Base-by-base conservation (phyloP, 2,113 vertebrate species). In the Otis tarda region DNA sequence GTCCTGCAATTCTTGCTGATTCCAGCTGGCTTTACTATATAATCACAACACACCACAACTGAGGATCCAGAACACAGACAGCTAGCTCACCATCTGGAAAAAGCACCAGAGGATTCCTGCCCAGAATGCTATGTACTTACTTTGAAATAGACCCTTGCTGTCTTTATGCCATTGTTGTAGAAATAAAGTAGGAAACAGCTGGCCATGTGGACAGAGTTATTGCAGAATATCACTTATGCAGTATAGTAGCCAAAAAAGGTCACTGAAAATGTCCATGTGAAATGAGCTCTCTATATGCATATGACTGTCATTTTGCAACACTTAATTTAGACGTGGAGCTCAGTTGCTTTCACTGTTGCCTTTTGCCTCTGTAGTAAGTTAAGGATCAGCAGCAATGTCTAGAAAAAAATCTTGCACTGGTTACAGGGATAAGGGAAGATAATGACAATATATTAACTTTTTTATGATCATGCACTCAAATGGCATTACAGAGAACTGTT, bases 191-290 rank as follows among this genome's bases (percentile, higher is more conserved):
- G 80, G 76, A 92, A 94, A 93, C 47, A 95, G 93, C 83, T 89
- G 89, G 83, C 86, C 60, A 35, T 92, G 60, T 39, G 68, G 83
- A 93, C 86, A 57, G 31, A 81, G 77, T 70, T 93, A 93, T 93
- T 93, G 68, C 89, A 92, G 95, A 97, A 93, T 87, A 94, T 78
- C 25, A 33, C 33, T 96, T 89, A 93, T 89, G 91, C 86, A 95
- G 89, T 2, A 81, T 60, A 6, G n/a, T 63, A 83, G 64, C 31
- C 90, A 67, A 75, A 92, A 92, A 90, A 90, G 82, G 76, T 94
- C 76, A 89, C 68, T 47, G 64, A 65, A 88, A 92, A 75, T 16
- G 50, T 74, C 68, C 37, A 24, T 74, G 52, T 67, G 47, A 86
- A 90, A 94, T 78, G 76, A 86, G 47, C 37, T 95, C 43, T 93